Evolutionary conservation across 2,797 vertebrate genomes (phyloP).

Genomic region (Poecilia wingei): DNA sequence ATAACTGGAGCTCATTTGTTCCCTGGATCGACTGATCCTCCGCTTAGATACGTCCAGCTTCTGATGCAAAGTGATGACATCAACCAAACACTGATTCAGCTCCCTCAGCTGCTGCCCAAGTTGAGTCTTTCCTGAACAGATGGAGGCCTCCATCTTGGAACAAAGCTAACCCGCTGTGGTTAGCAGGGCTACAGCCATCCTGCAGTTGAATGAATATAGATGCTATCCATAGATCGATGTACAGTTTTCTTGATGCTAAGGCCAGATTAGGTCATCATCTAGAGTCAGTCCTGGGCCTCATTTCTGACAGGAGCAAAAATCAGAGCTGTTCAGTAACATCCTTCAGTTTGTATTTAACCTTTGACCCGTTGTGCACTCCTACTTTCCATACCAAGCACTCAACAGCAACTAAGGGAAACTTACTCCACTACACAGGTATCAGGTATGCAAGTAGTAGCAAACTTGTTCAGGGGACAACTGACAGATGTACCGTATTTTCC

Average conservation of each 20-base stretch:
- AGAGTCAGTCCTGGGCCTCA: neutral
- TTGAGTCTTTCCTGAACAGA: neutral
- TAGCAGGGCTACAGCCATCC: neutral
- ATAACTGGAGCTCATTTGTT: neutral
- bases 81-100: no score
- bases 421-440: no score
- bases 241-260: neutral
- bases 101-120: neutral
- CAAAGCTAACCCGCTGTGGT: neutral
- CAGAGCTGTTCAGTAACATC: neutral
- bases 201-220: neutral
- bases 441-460: no score
- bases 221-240: neutral
- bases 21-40: neutral
- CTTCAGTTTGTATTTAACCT: neutral
- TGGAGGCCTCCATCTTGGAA: neutral
- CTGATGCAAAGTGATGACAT: neutral
- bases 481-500: no score
- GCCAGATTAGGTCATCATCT: neutral
- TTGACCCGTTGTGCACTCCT: neutral
- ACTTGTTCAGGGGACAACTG: no score
- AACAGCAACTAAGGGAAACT: no score
- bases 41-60: neutral
- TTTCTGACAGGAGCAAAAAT: neutral
- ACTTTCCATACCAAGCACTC: neutral